Percentiles rank a stretch among this genome's conserved stretches.
Conservation (phyloP, 2,797 vertebrate genomes). For the Otus scops region DNA sequence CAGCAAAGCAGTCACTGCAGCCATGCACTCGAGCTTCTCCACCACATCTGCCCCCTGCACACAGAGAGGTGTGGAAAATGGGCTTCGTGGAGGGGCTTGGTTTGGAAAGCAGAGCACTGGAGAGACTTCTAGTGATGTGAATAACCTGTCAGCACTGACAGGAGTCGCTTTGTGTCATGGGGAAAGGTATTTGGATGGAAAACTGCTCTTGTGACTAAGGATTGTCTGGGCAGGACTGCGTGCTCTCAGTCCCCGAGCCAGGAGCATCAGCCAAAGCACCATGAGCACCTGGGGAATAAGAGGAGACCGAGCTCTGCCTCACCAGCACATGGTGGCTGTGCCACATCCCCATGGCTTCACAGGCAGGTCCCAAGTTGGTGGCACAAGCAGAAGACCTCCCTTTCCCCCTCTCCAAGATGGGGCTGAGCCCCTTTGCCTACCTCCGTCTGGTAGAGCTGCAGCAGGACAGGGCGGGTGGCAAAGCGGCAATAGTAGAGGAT, state of each 20-base stretch:
- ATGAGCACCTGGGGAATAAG: fast-evolving
- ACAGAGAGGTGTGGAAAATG: fast-evolving
- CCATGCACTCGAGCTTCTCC: neutral
- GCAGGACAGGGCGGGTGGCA: slow-evolving; percentile 82
- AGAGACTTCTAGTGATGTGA: fast-evolving
- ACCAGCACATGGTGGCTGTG: fast-evolving
- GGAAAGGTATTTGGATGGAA: neutral
- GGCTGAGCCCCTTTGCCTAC: slow-evolving; percentile 63
- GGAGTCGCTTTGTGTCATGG: fast-evolving
- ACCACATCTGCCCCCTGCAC: fast-evolving
- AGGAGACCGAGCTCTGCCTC: neutral
- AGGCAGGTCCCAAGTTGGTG: fast-evolving
- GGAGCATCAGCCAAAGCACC: neutral
- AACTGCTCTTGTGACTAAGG: neutral
- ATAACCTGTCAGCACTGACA: neutral
- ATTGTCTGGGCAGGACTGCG: neutral
- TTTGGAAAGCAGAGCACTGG: neutral
- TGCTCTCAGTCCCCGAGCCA: neutral
- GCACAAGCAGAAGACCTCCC: neutral
- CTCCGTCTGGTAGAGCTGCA: slow-evolving; percentile 96
- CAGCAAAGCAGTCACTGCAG: neutral
- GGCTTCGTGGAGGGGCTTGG: neutral
- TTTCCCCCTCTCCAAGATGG: fast-evolving
- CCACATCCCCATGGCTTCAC: fast-evolving
- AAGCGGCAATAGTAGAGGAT: slow-evolving; percentile 95